Evolutionary conservation across 2,888 invertebrate species (phyloP).

Genomic region (Tenthredo scrophulariae): DNA sequence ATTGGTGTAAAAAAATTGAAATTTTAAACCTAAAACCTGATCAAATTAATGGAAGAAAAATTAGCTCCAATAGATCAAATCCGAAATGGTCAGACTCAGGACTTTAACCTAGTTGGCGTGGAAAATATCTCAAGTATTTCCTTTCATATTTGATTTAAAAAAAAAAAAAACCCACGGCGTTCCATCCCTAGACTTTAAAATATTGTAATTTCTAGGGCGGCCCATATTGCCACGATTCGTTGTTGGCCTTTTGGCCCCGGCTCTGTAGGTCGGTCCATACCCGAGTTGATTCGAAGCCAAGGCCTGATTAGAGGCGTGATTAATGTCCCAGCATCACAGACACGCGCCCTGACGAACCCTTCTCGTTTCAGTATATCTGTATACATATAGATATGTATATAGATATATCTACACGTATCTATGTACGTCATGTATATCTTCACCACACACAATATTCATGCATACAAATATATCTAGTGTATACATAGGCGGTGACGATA

Average conservation of each 20-base stretch:
- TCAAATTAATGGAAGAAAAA: too few species aligned
- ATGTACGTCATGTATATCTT: background rate
- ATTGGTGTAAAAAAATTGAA: too few species aligned
- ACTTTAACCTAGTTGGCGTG: too few species aligned
- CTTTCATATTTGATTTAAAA: background rate
- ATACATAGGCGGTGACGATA: background rate
- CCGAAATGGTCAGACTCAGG: too few species aligned
- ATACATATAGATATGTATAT: background rate
- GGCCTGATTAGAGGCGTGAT: constrained; percentile 62
- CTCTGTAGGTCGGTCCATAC: constrained; percentile 13
- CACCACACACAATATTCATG: constrained; percentile 2
- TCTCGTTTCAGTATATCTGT: background rate
- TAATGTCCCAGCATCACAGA: constrained; percentile 55
- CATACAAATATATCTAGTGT: constrained; percentile 17
- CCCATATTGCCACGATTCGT: constrained; percentile 45
- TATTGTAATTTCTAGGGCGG: constrained; percentile 29
- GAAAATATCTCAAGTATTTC: background rate
- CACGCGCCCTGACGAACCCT: constrained; percentile 44
- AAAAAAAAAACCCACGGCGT: background rate
- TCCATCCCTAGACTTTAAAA: background rate
- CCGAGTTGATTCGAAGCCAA: constrained; percentile 57
- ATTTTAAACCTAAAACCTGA: too few species aligned
- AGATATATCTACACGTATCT: background rate
- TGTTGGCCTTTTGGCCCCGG: constrained; percentile 35
- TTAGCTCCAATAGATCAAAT: too few species aligned